A percentile compares a stretch with the other conserved stretches of the same genome.
These are phyloP conservation scores for Lamprotornis superbus DNA, from an alignment of 2,113 vertebrate genomes.

Conservation along the genomic window DNA sequence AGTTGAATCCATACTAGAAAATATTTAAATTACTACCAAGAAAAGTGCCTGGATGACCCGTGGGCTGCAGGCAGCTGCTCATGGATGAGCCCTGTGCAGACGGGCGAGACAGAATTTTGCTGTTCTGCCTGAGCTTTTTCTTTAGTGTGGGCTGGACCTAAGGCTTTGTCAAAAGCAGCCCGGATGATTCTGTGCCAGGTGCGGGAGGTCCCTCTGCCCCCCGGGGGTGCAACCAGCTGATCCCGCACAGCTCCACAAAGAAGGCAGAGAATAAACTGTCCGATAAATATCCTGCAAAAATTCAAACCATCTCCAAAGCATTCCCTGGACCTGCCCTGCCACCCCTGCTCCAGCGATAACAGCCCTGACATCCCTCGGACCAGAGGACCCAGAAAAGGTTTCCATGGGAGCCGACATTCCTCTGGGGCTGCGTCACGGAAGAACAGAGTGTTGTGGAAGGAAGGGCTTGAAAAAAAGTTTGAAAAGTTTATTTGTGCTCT, in stretches of 20 bases:
- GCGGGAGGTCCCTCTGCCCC: not conserved
- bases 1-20: not conserved
- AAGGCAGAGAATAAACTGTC: not conserved
- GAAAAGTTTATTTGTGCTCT: constrained; percentile 68
- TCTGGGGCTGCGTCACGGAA: constrained; percentile 79
- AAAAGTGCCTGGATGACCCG: not conserved
- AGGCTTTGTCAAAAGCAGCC: not conserved
- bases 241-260: not conserved
- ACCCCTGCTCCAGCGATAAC: constrained; percentile 27
- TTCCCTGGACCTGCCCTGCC: constrained; percentile 30
- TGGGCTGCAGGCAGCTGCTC: not conserved
- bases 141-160: not conserved
- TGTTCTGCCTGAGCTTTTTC: not conserved
- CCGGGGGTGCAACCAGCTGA: not conserved
- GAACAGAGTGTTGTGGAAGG: constrained; percentile 63
- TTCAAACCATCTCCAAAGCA: not conserved
- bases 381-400: constrained; percentile 72
- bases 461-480: constrained; percentile 69
- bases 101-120: not conserved
- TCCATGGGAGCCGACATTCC: constrained; percentile 89
- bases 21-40: not conserved
- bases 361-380: constrained; percentile 39
- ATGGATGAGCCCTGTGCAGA: not conserved
- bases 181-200: not conserved
- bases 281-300: not conserved